A percentile compares a stretch with the other conserved stretches of the same genome.
phyloP scores from a whole-genome alignment of 2,113 vertebrate species.

The Seriola rivoliana region DNA sequence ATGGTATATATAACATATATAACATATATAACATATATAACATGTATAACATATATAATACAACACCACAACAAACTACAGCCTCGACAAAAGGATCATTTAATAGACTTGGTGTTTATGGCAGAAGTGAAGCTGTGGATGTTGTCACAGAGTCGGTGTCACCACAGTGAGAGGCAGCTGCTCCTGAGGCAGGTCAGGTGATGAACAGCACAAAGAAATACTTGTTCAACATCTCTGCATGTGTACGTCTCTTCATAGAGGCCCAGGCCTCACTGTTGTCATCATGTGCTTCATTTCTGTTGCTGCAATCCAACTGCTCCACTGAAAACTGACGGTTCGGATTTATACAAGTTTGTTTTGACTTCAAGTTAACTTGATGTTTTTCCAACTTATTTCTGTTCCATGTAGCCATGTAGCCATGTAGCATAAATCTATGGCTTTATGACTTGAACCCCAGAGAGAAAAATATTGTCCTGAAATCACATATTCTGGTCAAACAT shows the following conservation, averaged over 20 bases:
- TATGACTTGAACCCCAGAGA: not conserved
- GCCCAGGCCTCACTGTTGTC: not conserved
- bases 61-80: no score
- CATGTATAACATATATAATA: not conserved
- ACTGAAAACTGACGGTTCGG: no score
- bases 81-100: not conserved
- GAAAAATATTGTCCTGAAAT: not conserved
- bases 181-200: no score
- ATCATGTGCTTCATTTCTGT: slow-evolving; percentile 11
- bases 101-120: not conserved
- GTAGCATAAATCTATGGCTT: not conserved
- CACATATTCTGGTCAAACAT: not conserved
- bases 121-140: not conserved
- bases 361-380: no score
- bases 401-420: no score
- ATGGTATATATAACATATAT: no score
- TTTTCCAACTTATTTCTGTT: no score
- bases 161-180: no score
- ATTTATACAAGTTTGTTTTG: no score
- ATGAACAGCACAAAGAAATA: not conserved
- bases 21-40: no score
- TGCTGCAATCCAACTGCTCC: not conserved
- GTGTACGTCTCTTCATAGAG: not conserved
- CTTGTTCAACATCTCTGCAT: not conserved
- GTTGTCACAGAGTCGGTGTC: not conserved